Conservation (phyloP, 2,113 vertebrate genomes). For the Erpornis zantholeuca region DNA sequence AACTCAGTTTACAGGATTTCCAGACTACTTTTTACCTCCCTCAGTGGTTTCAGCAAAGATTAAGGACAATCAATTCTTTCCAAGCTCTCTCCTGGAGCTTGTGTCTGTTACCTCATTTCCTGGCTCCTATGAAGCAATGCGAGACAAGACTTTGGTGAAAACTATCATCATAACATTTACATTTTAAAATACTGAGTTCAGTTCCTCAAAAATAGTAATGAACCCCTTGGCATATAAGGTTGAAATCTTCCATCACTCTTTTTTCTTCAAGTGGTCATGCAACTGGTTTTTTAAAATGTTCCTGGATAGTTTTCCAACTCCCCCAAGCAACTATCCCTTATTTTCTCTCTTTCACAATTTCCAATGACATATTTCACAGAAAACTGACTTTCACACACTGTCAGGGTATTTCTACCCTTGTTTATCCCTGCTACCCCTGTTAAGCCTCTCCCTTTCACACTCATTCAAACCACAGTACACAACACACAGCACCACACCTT, state of each 20-base stretch:
- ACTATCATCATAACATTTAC: background rate
- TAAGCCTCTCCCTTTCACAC: background rate
- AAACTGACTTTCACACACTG: background rate
- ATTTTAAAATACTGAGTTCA: background rate
- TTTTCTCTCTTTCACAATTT: background rate
- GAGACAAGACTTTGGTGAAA: conserved; percentile 24
- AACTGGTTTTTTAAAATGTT: background rate
- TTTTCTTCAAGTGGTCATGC: background rate
- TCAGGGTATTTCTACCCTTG: background rate
- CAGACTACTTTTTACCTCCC: conserved; percentile 31
- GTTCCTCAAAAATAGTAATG: background rate
- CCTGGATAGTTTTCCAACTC: background rate
- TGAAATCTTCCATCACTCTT: background rate
- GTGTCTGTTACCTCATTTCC: conserved; percentile 42
- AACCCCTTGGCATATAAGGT: background rate
- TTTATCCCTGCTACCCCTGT: background rate
- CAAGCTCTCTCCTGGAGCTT: conserved; percentile 37
- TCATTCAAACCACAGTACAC: background rate
- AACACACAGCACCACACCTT: background rate
- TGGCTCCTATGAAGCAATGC: conserved; percentile 12
- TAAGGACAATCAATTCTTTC: conserved; percentile 28
- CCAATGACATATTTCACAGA: background rate
- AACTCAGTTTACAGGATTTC: conserved; percentile 7
- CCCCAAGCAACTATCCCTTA: background rate
- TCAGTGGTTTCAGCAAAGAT: conserved; percentile 29